Base-by-base conservation (phyloP, 1,140 invertebrate species). In the Diabrotica virgifera region DNA sequence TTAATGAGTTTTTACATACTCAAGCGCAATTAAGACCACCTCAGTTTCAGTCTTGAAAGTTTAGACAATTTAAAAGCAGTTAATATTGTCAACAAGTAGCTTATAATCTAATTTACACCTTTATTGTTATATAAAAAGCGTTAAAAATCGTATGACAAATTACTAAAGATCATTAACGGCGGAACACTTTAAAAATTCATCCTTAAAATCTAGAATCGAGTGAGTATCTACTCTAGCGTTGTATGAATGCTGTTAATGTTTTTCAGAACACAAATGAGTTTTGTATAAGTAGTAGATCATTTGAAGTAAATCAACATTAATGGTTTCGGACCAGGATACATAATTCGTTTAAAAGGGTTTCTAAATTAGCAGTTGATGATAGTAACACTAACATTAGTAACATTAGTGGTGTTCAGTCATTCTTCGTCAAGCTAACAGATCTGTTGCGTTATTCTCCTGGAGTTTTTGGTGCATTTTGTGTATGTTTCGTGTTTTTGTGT, bases 321-420 rank as follows among this genome's bases (percentile, higher is more conserved):
- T 74, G 67, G 14, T 14, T 70, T 66, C 71, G 40, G 68, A 71
- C 65, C 72, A 75, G 74, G 68, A 65, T 62, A 77, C 40, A 46
- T 77, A 77, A 74, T 75, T 75, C 72, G 75, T 74, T 76, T 75
- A 74, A 75, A 77, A 77, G 74, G 75, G 75, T 74, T 77, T 74
- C 75, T 73, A 75, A 77, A 74, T 75, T 75, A 75, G 72, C 72
- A 72, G 74, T 75, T 77, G 75, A 77, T 77, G 75, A 77, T 74
- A 71, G 72, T 46, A 46, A 46, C 71, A 70, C 67, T 73, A 58
- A 53, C 75, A 76, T 73, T 76, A 75, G 72, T 70, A 46, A 46
- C 40, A 46, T 46, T 46, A 62, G 65, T 70, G 59, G 58, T 54
- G 68, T 69, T 76, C 70, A 74, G 73, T 74, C 69, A 72, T 73